phyloP scores from a whole-genome alignment of 2,888 invertebrate genomes.

The Mantis religiosa region DNA sequence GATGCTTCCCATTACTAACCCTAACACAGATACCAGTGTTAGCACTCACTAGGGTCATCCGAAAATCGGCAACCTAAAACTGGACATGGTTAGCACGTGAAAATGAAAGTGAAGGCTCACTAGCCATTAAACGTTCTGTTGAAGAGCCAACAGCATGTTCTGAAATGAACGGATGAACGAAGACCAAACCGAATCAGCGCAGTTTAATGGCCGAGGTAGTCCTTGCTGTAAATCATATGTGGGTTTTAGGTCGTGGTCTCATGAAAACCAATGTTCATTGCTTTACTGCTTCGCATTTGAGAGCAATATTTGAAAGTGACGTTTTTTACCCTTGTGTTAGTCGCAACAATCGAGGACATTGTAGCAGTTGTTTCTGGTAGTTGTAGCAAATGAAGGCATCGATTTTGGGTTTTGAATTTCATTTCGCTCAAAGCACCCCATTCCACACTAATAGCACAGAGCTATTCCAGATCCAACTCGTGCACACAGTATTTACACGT shows the following conservation, averaged over 20 bases:
- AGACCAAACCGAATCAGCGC: no score
- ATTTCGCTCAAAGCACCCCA: background rate
- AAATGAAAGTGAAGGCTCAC: no score
- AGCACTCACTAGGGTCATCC: no score
- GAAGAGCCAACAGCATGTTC: no score
- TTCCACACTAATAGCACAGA: background rate
- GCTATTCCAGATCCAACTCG: conserved; percentile 36
- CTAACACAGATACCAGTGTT: no score
- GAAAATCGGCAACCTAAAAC: no score
- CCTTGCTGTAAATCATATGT: no score
- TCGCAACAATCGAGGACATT: background rate
- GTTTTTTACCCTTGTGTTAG: background rate
- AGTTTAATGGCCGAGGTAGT: no score
- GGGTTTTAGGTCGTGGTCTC: background rate
- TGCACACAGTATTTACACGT: conserved; percentile 9
- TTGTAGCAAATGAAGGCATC: background rate
- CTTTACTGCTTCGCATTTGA: background rate
- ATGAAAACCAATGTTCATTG: background rate
- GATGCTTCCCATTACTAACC: no score
- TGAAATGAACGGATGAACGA: no score
- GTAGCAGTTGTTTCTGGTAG: background rate
- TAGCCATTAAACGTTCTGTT: no score
- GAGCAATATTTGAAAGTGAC: background rate
- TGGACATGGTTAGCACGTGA: no score
- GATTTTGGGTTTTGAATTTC: conserved; percentile 1